phyloP scores from a whole-genome alignment of 2,797 vertebrate genomes.

The Amniataba percoides region DNA sequence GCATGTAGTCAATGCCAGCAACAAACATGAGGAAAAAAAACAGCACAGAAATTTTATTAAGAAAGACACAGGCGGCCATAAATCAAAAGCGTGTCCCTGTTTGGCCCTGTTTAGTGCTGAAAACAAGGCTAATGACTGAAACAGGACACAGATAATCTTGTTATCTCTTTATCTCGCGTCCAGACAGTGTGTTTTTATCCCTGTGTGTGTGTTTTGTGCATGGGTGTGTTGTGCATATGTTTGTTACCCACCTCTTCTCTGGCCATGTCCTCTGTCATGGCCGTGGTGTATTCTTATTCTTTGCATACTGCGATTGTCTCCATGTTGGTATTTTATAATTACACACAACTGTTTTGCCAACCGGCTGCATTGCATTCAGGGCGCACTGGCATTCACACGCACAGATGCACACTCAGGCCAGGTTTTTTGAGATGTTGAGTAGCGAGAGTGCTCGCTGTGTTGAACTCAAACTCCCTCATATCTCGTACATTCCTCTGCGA shows the following conservation, averaged over 20 bases:
- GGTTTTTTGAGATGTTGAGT: slow-evolving; percentile 31
- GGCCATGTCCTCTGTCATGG: slow-evolving; percentile 19
- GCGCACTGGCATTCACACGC: slow-evolving; percentile 12
- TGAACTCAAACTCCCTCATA: slow-evolving; percentile 50
- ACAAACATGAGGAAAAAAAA: slow-evolving; percentile 31
- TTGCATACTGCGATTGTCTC: slow-evolving; percentile 33
- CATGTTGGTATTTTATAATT: slow-evolving; percentile 30
- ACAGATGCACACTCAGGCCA: background rate
- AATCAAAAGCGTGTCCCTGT: slow-evolving; percentile 59
- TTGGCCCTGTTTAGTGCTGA: slow-evolving; percentile 58
- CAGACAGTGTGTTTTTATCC: slow-evolving; percentile 35
- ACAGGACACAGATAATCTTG: slow-evolving; percentile 78
- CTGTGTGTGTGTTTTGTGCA: slow-evolving; percentile 15
- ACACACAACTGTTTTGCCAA: slow-evolving; percentile 18
- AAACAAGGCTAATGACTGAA: slow-evolving; percentile 77
- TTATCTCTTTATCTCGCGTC: slow-evolving; percentile 75
- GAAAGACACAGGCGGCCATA: slow-evolving; percentile 25
- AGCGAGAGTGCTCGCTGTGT: slow-evolving; percentile 11
- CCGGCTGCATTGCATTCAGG: slow-evolving; percentile 14
- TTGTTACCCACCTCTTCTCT: slow-evolving; percentile 23
- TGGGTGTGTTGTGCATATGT: slow-evolving; percentile 14
- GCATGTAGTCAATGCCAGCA: slow-evolving; percentile 2
- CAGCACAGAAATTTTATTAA: slow-evolving; percentile 44
- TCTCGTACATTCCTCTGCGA: slow-evolving; percentile 71
- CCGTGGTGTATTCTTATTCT: slow-evolving; percentile 37